Evolutionary conservation across 2,888 invertebrate species (phyloP).

Genomic region (Syritta pipiens): DNA sequence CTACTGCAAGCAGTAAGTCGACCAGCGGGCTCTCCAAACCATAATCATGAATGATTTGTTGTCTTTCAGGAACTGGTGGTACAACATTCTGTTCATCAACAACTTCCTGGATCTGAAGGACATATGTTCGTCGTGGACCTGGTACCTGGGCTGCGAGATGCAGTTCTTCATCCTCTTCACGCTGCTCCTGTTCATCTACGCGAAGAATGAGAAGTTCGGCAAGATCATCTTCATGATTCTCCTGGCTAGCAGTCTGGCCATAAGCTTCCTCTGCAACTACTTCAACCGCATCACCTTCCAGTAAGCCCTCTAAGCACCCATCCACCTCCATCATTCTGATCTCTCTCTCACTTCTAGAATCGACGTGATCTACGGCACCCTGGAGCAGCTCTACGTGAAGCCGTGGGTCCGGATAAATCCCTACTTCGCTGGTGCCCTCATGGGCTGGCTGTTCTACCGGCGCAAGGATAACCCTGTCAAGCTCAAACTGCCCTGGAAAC

Average conservation of each 20-base stretch:
- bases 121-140: constrained; percentile 75
- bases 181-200: constrained; percentile 72
- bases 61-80: constrained; percentile 73
- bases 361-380: constrained; percentile 73
- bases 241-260: constrained; percentile 67
- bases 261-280: constrained; percentile 73
- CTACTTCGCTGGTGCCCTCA: constrained; percentile 73
- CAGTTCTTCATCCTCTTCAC: constrained; percentile 73
- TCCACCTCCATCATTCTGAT: background rate
- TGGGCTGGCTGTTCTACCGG: constrained; percentile 72
- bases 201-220: constrained; percentile 71
- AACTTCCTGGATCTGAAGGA: constrained; percentile 73
- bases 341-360: constrained; percentile 70
- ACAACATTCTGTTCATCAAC: constrained; percentile 73
- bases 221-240: constrained; percentile 71
- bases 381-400: constrained; percentile 73
- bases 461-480: constrained; percentile 44
- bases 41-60: background rate
- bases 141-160: constrained; percentile 76
- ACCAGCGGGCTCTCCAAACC: background rate
- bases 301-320: constrained; percentile 70
- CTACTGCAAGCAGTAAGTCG: constrained; percentile 74
- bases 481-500: constrained; percentile 40
- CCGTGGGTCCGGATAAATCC: constrained; percentile 74
- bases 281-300: constrained; percentile 73